Base-by-base conservation (phyloP, 2,888 invertebrate genomes). In the Eremobia ochroleuca region DNA sequence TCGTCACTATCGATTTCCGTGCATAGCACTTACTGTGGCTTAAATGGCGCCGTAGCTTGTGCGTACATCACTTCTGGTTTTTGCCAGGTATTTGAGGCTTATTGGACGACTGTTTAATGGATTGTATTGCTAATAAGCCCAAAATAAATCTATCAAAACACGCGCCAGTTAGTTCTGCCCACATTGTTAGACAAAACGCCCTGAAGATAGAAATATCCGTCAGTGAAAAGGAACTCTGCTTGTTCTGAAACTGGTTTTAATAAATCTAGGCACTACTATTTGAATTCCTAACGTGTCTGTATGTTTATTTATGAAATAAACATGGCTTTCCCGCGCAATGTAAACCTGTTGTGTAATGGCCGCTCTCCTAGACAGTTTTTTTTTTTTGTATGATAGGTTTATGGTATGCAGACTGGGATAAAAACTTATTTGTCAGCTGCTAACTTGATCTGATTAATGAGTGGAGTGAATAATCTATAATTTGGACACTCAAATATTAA, bases 1-100 rank as follows among this genome's bases (percentile, higher is more conserved):
- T 79, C 64, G 68, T 82, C 77, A 67, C 43, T 81, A 81, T 81
- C 77, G 81, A 81, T 81, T 81, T 81, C 82, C 71, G 70, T 81
- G 81, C 81, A 81, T 81, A 77, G 82, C 43, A 70, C 69, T 77
- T 77, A 77, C 82, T 37, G 61, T 58, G 71, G 77, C 28, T 77
- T 61, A 28, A 81, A 82, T 77, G 80, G 82, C 82, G 77, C 49
- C 61, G 25, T 59, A 69, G 28, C 52, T 82, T 67, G 71, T 82
- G 71, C 81, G 71, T 81, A 67, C 49, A 76, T 40, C 66, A 64
- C 64, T 49, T 49, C 34, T 2, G 25, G 28, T 55, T 37, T 79
- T 72, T n/a, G 52, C 8, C 21, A 46, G n/a, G 34, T 52, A 37
- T 66, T 61, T 46, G 15, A 46, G 6, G 21, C 37, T 31, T n/a